Evolutionary conservation across 2,113 vertebrate species (phyloP).

Genomic region (Onychorhynchus coronatus): DNA sequence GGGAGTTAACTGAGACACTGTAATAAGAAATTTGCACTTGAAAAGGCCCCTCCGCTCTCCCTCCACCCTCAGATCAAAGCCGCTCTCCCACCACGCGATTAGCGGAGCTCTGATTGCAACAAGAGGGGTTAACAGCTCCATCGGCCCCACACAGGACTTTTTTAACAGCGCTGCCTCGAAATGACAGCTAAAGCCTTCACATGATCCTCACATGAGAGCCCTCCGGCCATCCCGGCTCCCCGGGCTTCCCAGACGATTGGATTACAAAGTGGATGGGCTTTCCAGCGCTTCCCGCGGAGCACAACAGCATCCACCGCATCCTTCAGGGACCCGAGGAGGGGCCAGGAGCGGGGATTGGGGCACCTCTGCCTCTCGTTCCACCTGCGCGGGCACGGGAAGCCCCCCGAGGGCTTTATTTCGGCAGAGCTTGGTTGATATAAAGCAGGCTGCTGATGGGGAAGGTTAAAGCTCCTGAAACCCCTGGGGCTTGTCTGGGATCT

Average conservation of each 20-base stretch:
- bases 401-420: neutral
- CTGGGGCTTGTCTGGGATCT: neutral
- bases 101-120: constrained; percentile 48
- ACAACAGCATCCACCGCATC: neutral
- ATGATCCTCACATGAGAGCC: constrained; percentile 23
- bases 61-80: constrained; percentile 55
- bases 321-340: neutral
- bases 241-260: neutral
- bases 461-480: neutral
- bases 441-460: neutral
- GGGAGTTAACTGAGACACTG: neutral
- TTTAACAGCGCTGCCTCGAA: constrained; percentile 14
- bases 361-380: neutral
- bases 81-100: constrained; percentile 41
- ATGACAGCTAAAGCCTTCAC: constrained; percentile 36
- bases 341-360: neutral
- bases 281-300: constrained; percentile 2
- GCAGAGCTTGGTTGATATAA: neutral
- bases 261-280: constrained; percentile 46
- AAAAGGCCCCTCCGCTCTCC: constrained; percentile 34
- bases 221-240: constrained; percentile 22
- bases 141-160: constrained; percentile 28
- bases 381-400: neutral
- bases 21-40: constrained; percentile 59
- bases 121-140: constrained; percentile 58